Base-by-base conservation (phyloP, 1,140 invertebrate species). In the Cyclina sinensis region DNA sequence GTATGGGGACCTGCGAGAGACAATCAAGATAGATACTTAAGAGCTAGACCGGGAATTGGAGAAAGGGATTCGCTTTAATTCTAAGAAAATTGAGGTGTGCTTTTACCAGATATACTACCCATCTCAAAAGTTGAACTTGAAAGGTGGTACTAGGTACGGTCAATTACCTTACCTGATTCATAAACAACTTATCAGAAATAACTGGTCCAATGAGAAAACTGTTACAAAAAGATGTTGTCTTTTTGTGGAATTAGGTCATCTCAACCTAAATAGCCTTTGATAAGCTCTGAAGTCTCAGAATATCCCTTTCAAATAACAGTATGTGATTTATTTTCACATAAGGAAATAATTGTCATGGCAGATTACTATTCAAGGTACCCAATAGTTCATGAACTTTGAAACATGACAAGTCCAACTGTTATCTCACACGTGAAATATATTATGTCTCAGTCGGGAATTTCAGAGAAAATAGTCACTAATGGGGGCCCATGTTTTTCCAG, bases 281-380 rank as follows among this genome's bases (percentile, higher is more conserved):
- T 80, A 16, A 85, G 39, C 21, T 48, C 70, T 51, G 73, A 89
- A 18, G 35, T 89, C 79, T 84, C 68, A 48, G 35, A 81, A 16
- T 37, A 54, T 21, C 78, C 11, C 24, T 80, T 24, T 24, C 78
- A 80, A 51, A 89, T 89, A 24, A 35, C 74, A 18, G 88, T 30
- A 16, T 27, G 2, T 43, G 80, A 85, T 39, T 74, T 83, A 37
- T 70, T 83, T 59, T 35, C 24, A 30, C 21, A 16, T 9, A 30
- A 57, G 3, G 54, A 59, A 54, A 80, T 4, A 5, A 59, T 88
- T 27, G 62, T 89, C 3, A 73, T 70, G 30, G 51, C 70, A 11
- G 83, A 89, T 32, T 89, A 89, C 65, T 86, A 73, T 24, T 54
- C 37, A n/a, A 74, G 85, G 11, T 89, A 48, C 24, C 76, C 76